Base-by-base conservation (phyloP, 2,797 vertebrate species). In the Acanthurus leucopareius region DNA sequence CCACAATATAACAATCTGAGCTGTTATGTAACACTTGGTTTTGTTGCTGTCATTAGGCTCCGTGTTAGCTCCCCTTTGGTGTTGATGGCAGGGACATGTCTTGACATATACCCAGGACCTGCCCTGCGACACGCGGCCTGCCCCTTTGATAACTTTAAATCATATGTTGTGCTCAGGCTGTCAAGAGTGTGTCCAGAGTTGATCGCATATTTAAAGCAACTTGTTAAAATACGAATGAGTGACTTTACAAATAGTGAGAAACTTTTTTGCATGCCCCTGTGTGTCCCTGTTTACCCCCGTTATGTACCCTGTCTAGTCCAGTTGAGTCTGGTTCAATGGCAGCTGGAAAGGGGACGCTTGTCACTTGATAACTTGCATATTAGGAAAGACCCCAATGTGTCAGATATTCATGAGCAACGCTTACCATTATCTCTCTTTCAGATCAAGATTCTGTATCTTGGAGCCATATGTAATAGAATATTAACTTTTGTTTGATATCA, bases 71-170 rank as follows among this genome's bases (percentile, higher is more conserved):
- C 58, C 69, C 65, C 61, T 7, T 63, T 49, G 17, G 28, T 58
- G 65, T 85, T 68, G 62, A 19, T 48, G 75, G 77, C 73, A 60
- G 82, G 70, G 79, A 94, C 94, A 95, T 95, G 95, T 83, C 94
- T 85, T 0, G 91, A 90, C 95, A 95, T 93, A 82, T 77, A 35
- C 84, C 70, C 72, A 15, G 75, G 62, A 61, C 58, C 19, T 71
- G 44, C 59, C 48, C 40, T 20, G 8, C 38, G 28, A 1, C 32
- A 38, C 5, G 25, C 22, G 90, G 83, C 88, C 89, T 67, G 57
- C 0, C 63, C 69, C 22, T 17, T 3, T 44, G 4, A 17, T 11
- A 7, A 51, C 0, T 1, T 9, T 20, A 20, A 6, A 56, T 49
- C 32, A 40, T 0, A 25, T 35, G 5, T 25, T 6, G 32, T 32